Evolutionary conservation across 2,113 vertebrate species (phyloP).

Genomic region (Notiomystis cincta): DNA sequence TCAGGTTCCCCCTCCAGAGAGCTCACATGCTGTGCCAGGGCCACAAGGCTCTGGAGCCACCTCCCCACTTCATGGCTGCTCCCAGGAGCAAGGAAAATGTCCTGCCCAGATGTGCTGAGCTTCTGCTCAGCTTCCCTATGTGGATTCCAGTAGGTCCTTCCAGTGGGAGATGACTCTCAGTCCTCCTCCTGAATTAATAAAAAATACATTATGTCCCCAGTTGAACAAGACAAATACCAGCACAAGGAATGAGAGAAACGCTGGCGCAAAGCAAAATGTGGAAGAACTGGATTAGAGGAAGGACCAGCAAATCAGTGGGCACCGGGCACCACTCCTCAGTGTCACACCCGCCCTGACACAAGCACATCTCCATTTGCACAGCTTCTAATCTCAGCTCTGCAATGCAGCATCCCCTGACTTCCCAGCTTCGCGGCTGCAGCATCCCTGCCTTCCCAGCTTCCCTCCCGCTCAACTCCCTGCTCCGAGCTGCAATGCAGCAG

Average conservation of each 20-base stretch:
- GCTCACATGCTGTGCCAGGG: accelerated
- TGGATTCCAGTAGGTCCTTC: background rate
- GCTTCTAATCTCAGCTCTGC: conserved; percentile 47
- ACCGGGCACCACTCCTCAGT: background rate
- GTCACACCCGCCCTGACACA: conserved; percentile 12
- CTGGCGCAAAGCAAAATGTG: background rate
- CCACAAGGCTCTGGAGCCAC: background rate
- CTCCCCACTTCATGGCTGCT: background rate
- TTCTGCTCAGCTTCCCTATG: background rate
- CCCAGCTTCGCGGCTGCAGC: conserved; percentile 48
- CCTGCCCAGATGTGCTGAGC: accelerated
- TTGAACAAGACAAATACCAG: background rate
- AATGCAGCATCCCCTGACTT: conserved; percentile 61
- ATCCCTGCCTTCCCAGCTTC: conserved; percentile 44
- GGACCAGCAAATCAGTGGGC: background rate
- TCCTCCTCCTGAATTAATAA: background rate
- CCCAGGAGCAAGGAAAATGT: background rate
- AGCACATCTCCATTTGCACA: conserved; percentile 32
- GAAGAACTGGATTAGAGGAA: background rate
- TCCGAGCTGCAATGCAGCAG: conserved; percentile 57
- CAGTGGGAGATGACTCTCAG: background rate
- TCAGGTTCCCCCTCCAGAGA: background rate
- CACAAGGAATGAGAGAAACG: background rate
- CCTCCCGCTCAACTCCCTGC: background rate
- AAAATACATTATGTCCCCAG: background rate